Percentiles rank a stretch among this genome's conserved stretches.
These are phyloP conservation scores for Streblospio benedicti DNA, from an alignment of 1,140 invertebrate genomes.

Conservation along the genomic window DNA sequence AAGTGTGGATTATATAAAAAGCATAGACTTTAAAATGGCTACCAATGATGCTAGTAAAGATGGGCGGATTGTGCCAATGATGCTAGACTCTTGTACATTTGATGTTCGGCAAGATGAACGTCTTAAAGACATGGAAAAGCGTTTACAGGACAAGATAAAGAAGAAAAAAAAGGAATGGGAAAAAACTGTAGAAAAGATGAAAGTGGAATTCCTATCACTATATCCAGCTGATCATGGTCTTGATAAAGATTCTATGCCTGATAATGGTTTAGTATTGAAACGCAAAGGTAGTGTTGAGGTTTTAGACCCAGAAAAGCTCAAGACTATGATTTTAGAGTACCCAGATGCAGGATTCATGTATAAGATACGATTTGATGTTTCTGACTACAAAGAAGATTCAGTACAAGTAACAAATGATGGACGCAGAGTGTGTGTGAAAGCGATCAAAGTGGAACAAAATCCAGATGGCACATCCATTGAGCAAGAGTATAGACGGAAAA, in stretches of 20 bases:
- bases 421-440: slow-evolving; percentile 4
- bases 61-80: slow-evolving; percentile 9
- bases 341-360: slow-evolving; percentile 13
- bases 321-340: slow-evolving; percentile 13
- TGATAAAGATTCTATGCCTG: slow-evolving; percentile 4
- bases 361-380: slow-evolving; percentile 13
- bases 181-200: slow-evolving; percentile 13
- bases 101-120: slow-evolving; percentile 7
- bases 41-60: no score
- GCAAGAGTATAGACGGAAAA: slow-evolving; percentile 10
- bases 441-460: slow-evolving; percentile 3
- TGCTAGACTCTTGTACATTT: slow-evolving; percentile 15
- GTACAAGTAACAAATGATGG: slow-evolving; percentile 10
- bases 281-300: slow-evolving; percentile 13
- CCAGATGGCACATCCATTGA: not conserved
- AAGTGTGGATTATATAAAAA: no score
- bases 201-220: slow-evolving; percentile 17
- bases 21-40: no score
- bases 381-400: slow-evolving; percentile 7
- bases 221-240: slow-evolving; percentile 10
- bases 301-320: slow-evolving; percentile 14
- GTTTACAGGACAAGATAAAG: slow-evolving; percentile 13
- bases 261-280: slow-evolving; percentile 14
- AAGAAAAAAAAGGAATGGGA: slow-evolving; percentile 13
- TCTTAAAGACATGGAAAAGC: slow-evolving; percentile 16